phyloP scores from a whole-genome alignment of 2,113 vertebrate genomes.

The Chascanopsetta lugubris region DNA sequence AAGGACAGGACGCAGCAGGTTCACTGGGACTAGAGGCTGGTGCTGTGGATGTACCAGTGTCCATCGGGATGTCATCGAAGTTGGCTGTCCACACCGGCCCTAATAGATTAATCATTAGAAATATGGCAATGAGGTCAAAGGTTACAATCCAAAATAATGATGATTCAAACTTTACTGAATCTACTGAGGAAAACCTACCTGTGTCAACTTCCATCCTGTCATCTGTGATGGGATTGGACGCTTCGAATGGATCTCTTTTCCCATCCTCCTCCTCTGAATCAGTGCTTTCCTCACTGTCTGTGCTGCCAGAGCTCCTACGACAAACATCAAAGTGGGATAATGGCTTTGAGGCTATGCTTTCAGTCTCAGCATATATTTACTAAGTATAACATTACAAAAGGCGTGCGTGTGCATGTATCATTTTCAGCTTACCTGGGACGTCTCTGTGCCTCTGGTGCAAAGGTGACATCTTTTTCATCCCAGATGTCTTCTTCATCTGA shows the following conservation, averaged over 20 bases:
- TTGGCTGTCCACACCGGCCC: conserved; percentile 94
- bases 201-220: conserved; percentile 98
- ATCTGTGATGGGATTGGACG: conserved; percentile 81
- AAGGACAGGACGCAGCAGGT: conserved; percentile 60
- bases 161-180: too few relatives aligned
- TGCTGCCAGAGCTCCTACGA: conserved; percentile 92
- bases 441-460: conserved; percentile 91
- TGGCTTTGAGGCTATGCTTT: background rate
- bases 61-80: conserved; percentile 97
- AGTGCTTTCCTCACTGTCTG: conserved; percentile 98
- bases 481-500: conserved; percentile 99
- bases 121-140: background rate
- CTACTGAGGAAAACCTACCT: conserved; percentile 73
- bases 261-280: conserved; percentile 98
- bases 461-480: conserved; percentile 96
- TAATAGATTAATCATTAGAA: conserved; percentile 47
- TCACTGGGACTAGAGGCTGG: conserved; percentile 75
- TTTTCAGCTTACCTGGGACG: conserved; percentile 85
- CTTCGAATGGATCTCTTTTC: conserved; percentile 91
- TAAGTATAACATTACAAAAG: too few relatives aligned
- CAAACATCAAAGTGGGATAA: background rate
- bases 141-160: background rate
- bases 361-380: background rate
- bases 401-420: background rate
- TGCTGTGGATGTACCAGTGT: conserved; percentile 85